Base-by-base conservation (phyloP, 1,140 invertebrate species). In the Cryptotermes secundus region DNA sequence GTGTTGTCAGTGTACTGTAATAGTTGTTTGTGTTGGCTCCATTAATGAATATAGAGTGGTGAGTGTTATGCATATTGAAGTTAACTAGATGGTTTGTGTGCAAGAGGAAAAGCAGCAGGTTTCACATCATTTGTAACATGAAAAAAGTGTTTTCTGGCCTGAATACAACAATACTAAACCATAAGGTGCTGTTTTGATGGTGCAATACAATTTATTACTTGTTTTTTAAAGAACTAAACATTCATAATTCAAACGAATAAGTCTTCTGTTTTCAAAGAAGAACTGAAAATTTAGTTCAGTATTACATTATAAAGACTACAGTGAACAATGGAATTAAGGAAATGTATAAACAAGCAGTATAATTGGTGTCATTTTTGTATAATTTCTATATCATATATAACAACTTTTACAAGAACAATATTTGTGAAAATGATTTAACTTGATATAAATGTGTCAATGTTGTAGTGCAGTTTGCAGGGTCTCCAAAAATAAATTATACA, bases 111-210 rank as follows among this genome's bases (percentile, higher is more conserved):
- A 72, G n/a, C 59, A 72, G 14, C 3, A n/a, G 59, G 59, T n/a
- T 31, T 72, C 14, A 72, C 31, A n/a, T 26, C 26, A 31, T 72
- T 72, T 49, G 3, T 72, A 72, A 72, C 26, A 72, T n/a, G 14
- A 72, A 14, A 26, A 72, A 72, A 31, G n/a, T 7, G 59, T 72
- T n/a, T 72, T 7, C 9, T 72, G 59, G 7, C 16, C 26, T 72
- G 59, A 31, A 31, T 31, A 9, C 4, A n/a, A 72, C 26, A 12
- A 72, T 7, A 31, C 2, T 72, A 72, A 72, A n/a, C 26, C 59
- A 72, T n/a, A 72, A 72, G 59, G 59, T 72, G 59, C 59, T 72
- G 59, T 72, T 72, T 72, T 72, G 59, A 31, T n/a, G 59, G 59
- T 72, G 59, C 59, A 72, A n/a, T 72, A 26, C 10, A 26, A n/a